Evolutionary conservation across 2,888 invertebrate genomes (phyloP), one percentile per base, ranked within the genome.

Genomic region (Tiliacea citrago): DNA sequence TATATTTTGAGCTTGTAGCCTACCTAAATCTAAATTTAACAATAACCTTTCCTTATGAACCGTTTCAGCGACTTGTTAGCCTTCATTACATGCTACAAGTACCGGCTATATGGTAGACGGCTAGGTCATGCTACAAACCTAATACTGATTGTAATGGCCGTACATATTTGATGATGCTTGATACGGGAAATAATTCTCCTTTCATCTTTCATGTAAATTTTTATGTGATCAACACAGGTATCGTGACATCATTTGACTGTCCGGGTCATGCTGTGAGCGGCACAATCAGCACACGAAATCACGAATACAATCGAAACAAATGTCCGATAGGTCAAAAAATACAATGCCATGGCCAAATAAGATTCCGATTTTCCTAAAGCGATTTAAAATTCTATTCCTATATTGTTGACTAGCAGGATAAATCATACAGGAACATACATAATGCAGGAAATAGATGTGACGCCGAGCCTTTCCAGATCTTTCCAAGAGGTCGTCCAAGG

Each of bases 401-500:
- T 66, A 73, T 85, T 39, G 68, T 57, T 35, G 55, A 67, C 55
- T 57, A 77, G n/a, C 51, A 86, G 80, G 83, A 87, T 79, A 86
- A 83, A 79, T 79, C 68, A 75, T 80, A 81, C 75, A 82, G 75
- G 70, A 78, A 79, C 80, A 87, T 86, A 79, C 80, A 89, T 89
- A 86, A 89, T 85, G 83, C 85, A 91, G 87, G 86, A 87, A 89
- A 86, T 79, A 81, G 75, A 84, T 88, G 87, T 88, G 85, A 86
- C 77, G 78, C 82, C 77, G 85, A 84, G 86, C 85, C 85, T 88
- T 89, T 89, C 88, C 86, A 90, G 89, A 90, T 90, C 88, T 87
- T 91, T 89, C 89, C 49, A 74, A 84, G 90, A 90, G 91, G 91
- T 89, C 90, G 88, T 66, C 78, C 58, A 75, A 87, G 82, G 90